Evolutionary conservation across 35 echinoderm and acorn worm species (phyloP).

Genomic region (Ophioderma brevispina): DNA sequence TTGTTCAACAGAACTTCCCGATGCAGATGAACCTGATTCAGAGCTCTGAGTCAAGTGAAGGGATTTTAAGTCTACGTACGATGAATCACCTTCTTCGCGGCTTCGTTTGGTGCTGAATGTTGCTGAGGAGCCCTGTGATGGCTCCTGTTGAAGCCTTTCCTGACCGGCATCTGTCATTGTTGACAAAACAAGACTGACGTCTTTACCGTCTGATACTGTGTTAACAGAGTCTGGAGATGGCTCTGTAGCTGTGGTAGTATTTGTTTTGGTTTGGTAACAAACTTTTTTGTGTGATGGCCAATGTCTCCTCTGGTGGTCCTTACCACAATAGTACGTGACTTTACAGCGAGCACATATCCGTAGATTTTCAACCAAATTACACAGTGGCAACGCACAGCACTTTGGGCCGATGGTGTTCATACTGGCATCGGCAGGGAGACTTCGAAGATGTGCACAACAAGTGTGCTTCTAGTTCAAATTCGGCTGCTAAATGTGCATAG

Average conservation of each 20-base stretch:
- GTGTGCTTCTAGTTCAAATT: too few species aligned
- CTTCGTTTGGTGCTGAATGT: neutral
- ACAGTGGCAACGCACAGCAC: neutral
- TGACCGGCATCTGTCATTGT: neutral
- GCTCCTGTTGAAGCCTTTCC: too few species aligned
- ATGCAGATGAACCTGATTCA: neutral
- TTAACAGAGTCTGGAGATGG: neutral
- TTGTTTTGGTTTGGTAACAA: too few species aligned
- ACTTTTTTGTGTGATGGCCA: constrained; percentile 67
- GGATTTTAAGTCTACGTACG: neutral
- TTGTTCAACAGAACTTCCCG: neutral
- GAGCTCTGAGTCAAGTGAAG: neutral
- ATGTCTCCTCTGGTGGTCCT: constrained; percentile 72
- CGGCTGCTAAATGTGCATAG: too few species aligned
- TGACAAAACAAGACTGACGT: neutral
- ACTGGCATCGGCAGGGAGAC: too few species aligned
- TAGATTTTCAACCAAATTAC: constrained; percentile 35
- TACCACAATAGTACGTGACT: constrained; percentile 70
- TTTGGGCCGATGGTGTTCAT: neutral
- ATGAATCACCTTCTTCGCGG: neutral
- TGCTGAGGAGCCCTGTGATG: neutral
- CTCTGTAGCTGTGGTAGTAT: neutral
- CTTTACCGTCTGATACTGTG: neutral
- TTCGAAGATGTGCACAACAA: too few species aligned
- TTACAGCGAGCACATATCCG: constrained; percentile 69